Base-by-base conservation (phyloP, 2,888 invertebrate genomes). In the Agrenia bidenticulata region DNA sequence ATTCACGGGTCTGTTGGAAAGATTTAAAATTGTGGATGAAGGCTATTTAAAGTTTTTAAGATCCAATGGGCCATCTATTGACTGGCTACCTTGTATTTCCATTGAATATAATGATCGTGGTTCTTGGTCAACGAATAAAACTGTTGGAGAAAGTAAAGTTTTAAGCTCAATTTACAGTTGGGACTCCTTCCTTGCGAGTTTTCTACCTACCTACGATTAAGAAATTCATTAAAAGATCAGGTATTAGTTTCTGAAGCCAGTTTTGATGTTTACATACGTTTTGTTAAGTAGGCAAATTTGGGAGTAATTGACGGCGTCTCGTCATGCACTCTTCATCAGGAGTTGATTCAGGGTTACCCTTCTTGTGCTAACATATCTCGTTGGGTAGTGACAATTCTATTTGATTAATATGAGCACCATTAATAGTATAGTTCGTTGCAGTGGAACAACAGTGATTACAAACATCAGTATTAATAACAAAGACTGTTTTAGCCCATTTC, bases 391-490 rank as follows among this genome's bases (percentile, higher is more conserved):
- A 45, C 45, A 45, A 19, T 15, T 45, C 5, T 45, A 15, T 45
- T 17, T 45, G 4, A 15, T 19, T 9, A 45, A 15, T 51, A 51
- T 51, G 51, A 51, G 51, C 51, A 51, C 51, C 51, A 51, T 51
- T 51, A 51, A 15, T 51, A 51, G 19, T 17, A 45, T 32, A 32
- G 45, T 45, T 45, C 45, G 45, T 45, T 45, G 45, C 45, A 45
- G 45, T 39, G 15, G 39, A n/a, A n/a, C 15, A 39, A 39, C 15
- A 39, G 39, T 45, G 45, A 19, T 45, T 45, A 19, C n/a, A 45
- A 19, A 19, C 9, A 45, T 4, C n/a, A 45, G 45, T n/a, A 17
- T 45, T 23, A 23, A 19, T 21, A 51, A 51, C 17, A 51, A 19
- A 51, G 51, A 51, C 23, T 23, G 51, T 45, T 15, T 45, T 45